These are phyloP conservation scores for Latrodectus elegans DNA, from an alignment of 2,888 invertebrate species.

Conservation along the genomic window DNA sequence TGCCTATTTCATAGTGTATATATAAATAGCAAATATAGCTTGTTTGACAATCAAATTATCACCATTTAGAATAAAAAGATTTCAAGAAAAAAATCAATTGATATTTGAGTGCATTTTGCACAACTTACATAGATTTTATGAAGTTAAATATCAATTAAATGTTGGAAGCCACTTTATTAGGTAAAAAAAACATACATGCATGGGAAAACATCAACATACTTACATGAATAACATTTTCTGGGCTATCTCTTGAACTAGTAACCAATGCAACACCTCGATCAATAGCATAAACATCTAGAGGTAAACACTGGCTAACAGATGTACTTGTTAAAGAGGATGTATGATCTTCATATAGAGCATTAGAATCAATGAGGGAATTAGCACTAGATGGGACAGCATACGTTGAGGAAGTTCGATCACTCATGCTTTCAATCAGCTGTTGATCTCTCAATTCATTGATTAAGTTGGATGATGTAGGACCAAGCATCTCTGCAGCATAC, in stretches of 20 bases:
- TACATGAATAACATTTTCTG: constrained; percentile 63
- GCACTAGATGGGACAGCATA: constrained; percentile 63
- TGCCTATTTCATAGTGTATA: too few relatives aligned
- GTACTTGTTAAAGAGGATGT: constrained; percentile 45
- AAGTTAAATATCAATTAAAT: too few relatives aligned
- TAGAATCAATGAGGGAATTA: constrained; percentile 62
- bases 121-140: too few relatives aligned
- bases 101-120: too few relatives aligned
- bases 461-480: constrained; percentile 47
- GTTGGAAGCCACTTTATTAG: too few relatives aligned
- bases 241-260: constrained; percentile 66
- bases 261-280: constrained; percentile 66
- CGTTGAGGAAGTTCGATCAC: constrained; percentile 40
- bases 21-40: too few relatives aligned
- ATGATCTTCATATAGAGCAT: constrained; percentile 63
- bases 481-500: constrained; percentile 70
- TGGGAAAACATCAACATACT: background rate
- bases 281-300: constrained; percentile 67
- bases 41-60: too few relatives aligned
- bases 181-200: too few relatives aligned
- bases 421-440: constrained; percentile 61
- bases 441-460: constrained; percentile 54
- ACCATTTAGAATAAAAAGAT: too few relatives aligned
- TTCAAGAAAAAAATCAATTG: too few relatives aligned
- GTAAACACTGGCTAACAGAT: constrained; percentile 59